Base-by-base conservation (phyloP, 2,888 invertebrate species). In the Plusia festucae region DNA sequence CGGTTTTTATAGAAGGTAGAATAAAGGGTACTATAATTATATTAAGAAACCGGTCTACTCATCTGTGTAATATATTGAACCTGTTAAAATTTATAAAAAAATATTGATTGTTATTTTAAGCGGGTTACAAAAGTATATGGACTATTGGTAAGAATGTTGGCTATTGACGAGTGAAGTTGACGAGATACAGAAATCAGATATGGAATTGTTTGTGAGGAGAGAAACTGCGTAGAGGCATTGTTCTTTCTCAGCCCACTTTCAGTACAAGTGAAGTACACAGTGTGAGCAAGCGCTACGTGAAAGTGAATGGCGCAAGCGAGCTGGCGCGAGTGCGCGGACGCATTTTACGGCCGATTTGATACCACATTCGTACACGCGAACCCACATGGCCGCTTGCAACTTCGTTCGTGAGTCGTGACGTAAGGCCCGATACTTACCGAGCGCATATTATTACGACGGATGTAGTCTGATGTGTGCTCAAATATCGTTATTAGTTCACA, bases 271-370 rank as follows among this genome's bases (percentile, higher is more conserved):
- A 82, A 81, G 85, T 81, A 85, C 84, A 79, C 68, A 76, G 84
- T 81, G 78, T 76, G 75, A 75, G 84, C 86, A 79, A 83, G 81
- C 84, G 78, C 79, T 70, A 83, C 88, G 94, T 91, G 94, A 94
- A 94, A 95, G 94, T 94, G 94, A 95, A 93, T 93, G 93, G 92
- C 88, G 88, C 88, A 91, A 90, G 88, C 85, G 79, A 78, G 82
- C 82, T 62, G 46, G 67, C 83, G 82, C 82, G 85, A 81, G 83
- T 85, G 87, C 83, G 85, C 88, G 88, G 85, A 88, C 89, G 85
- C 83, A 85, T 88, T 93, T 91, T 89, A 90, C 90, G 90, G 86
- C 85, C 85, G 91, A 90, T 91, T 91, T 88, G 88, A 87, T 86
- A 85, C 81, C 83, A 82, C 87, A 87, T 90, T 88, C 82, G 86